A percentile compares a stretch with the other conserved stretches of the same genome.
Conservation (phyloP, 1,140 invertebrate species). For the Rhopalosiphum padi region DNA sequence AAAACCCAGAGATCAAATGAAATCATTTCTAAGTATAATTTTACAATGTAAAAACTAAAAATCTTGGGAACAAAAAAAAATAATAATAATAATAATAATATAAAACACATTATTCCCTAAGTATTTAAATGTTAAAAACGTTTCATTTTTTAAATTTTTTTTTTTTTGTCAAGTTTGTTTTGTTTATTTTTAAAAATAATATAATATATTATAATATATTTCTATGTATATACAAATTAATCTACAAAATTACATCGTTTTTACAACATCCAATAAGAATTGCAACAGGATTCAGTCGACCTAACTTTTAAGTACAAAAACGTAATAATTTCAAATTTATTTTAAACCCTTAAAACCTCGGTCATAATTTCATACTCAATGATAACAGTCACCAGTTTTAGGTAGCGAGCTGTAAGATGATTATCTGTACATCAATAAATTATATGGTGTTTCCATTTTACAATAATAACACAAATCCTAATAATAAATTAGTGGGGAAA, state of each 20-base stretch:
- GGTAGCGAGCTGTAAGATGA: not conserved
- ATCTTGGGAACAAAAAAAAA: constrained; percentile 22
- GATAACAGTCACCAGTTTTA: not conserved
- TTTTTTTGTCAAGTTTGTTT: constrained; percentile 22
- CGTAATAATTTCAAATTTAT: constrained; percentile 27
- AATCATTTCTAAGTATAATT: constrained; percentile 57
- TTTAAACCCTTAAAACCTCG: constrained; percentile 14
- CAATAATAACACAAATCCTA: not conserved
- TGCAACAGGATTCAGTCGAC: constrained; percentile 56
- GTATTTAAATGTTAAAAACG: constrained; percentile 44
- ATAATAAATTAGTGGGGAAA: constrained; percentile 35
- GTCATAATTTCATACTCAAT: constrained; percentile 7
- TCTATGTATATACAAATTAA: constrained; percentile 53
- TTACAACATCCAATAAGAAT: constrained; percentile 46
- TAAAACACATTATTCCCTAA: constrained; percentile 42
- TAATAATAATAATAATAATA: constrained; percentile 31
- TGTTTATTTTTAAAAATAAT: constrained; percentile 51
- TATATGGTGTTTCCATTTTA: not conserved
- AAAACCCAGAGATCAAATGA: constrained; percentile 56
- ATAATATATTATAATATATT: constrained; percentile 39
- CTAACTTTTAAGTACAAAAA: constrained; percentile 53
- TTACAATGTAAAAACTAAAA: constrained; percentile 52
- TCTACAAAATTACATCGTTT: constrained; percentile 51
- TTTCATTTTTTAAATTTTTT: not conserved
- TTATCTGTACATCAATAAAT: not conserved